A percentile compares a stretch with the other conserved stretches of the same genome.
Evolutionary conservation across 2,797 vertebrate genomes (phyloP).

Genomic region (Botia almorhae): DNA sequence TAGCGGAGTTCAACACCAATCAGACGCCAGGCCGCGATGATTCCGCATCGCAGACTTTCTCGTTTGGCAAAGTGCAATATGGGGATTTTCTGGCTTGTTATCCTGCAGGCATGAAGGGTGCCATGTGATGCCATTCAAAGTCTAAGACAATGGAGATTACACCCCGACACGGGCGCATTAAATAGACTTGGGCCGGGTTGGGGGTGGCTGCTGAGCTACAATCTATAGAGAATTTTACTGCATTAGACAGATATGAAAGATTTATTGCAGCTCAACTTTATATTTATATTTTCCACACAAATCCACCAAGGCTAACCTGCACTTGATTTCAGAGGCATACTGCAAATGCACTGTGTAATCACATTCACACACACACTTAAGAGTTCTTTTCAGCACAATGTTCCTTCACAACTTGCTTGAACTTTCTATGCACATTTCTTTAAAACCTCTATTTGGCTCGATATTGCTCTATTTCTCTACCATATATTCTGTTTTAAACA

Average conservation of each 20-base stretch:
- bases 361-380: neutral
- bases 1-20: conserved; percentile 67
- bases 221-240: neutral
- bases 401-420: neutral
- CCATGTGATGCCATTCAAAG: conserved; percentile 51
- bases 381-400: neutral
- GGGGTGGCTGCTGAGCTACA: neutral
- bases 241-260: neutral
- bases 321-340: neutral
- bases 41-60: conserved; percentile 65
- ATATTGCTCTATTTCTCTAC: no score
- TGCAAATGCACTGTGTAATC: neutral
- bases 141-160: conserved; percentile 36
- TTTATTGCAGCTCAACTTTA: neutral
- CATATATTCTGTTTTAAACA: conserved; percentile 10
- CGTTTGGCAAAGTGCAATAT: conserved; percentile 63
- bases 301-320: neutral
- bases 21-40: conserved; percentile 61
- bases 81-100: conserved; percentile 63
- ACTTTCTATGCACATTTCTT: neutral
- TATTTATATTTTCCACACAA: neutral
- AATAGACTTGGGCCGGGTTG: conserved; percentile 16
- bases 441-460: no score
- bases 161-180: neutral
- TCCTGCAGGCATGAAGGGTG: conserved; percentile 57